Percentiles rank a stretch among this genome's conserved stretches.
Evolutionary conservation across 2,113 vertebrate species (phyloP).

Genomic region (Candoia aspera): DNA sequence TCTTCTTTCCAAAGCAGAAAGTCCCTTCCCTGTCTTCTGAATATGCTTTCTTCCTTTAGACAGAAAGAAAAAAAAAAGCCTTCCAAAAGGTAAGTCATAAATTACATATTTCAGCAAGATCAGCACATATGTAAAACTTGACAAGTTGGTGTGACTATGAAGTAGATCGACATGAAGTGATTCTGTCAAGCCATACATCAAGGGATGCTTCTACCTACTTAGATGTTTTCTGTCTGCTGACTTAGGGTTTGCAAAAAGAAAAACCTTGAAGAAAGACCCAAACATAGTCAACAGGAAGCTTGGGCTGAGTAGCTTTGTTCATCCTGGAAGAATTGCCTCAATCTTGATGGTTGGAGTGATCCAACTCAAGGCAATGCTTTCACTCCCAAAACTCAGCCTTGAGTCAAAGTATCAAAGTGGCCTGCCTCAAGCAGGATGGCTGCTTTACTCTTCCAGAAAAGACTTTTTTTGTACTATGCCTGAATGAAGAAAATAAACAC

Average conservation of each 20-base stretch:
- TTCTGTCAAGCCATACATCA: slow-evolving; percentile 37
- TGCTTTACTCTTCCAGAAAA: no score
- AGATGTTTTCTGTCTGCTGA: slow-evolving; percentile 25
- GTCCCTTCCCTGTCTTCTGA: slow-evolving; percentile 15
- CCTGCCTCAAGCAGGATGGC: no score
- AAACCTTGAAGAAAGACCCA: slow-evolving; percentile 40
- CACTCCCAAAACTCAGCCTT: no score
- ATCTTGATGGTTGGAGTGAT: background rate
- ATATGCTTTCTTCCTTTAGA: slow-evolving; percentile 37
- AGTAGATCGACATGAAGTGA: slow-evolving; percentile 53
- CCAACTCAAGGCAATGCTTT: background rate
- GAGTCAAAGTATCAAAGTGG: no score
- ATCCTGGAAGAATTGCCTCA: background rate
- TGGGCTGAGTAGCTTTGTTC: background rate
- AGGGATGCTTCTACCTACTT: slow-evolving; percentile 29
- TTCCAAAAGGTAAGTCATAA: slow-evolving; percentile 47
- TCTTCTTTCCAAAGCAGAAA: slow-evolving; percentile 32
- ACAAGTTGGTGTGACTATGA: slow-evolving; percentile 49
- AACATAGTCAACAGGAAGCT: background rate
- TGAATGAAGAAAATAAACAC: no score
- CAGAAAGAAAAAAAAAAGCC: slow-evolving; percentile 47
- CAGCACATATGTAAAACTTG: slow-evolving; percentile 47
- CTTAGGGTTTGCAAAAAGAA: slow-evolving; percentile 17
- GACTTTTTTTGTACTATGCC: no score
- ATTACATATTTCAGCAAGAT: slow-evolving; percentile 54